Conservation (phyloP, 2,888 invertebrate genomes). For the Allygus modestus region DNA sequence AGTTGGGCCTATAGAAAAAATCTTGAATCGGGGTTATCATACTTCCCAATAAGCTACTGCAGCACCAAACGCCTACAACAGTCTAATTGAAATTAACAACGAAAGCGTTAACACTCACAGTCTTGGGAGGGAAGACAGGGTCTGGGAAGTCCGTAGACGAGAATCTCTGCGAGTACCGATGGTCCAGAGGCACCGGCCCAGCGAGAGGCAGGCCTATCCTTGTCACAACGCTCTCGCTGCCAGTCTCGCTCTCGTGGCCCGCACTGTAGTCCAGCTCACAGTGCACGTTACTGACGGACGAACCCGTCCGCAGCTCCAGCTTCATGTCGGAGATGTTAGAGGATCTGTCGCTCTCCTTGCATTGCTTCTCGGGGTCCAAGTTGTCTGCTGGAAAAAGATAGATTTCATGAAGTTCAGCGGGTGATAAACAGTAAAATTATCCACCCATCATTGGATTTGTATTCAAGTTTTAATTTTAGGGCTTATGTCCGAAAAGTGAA, state of each 20-base stretch:
- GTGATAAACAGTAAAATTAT: no score
- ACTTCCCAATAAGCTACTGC: no score
- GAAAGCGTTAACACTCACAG: constrained; percentile 72
- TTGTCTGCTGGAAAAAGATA: constrained; percentile 74
- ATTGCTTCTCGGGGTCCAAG: constrained; percentile 79
- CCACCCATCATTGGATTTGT: no score
- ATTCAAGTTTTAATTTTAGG: no score
- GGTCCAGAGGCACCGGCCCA: constrained; percentile 82
- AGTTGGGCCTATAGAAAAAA: no score
- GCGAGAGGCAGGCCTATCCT: constrained; percentile 84
- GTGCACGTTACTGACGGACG: constrained; percentile 84
- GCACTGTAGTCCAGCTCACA: constrained; percentile 75
- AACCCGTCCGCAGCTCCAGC: constrained; percentile 90
- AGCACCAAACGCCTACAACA: no score
- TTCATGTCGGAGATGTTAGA: constrained; percentile 96
- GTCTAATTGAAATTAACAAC: no score
- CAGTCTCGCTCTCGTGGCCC: constrained; percentile 80
- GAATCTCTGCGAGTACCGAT: constrained; percentile 79
- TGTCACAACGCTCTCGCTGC: constrained; percentile 77
- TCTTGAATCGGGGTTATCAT: no score
- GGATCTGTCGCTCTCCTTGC: constrained; percentile 87
- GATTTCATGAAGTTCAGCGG: no score
- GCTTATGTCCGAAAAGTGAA: no score
- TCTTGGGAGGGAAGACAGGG: constrained; percentile 87
- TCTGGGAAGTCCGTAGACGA: constrained; percentile 87